Conservation (phyloP, 2,797 vertebrate genomes). For the Scolopax rusticola region DNA sequence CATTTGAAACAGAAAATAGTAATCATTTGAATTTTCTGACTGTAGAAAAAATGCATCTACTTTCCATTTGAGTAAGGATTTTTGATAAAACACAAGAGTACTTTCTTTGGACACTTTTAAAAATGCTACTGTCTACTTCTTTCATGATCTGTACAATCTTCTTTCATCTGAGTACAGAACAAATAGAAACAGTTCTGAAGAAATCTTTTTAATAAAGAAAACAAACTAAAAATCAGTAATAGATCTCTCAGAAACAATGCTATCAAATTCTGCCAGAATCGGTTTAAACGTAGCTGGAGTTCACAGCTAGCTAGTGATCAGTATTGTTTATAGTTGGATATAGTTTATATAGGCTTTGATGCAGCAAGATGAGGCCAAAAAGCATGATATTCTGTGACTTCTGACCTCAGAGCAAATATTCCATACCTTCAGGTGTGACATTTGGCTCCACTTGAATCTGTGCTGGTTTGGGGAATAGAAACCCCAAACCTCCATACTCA, state of each 20-base stretch:
- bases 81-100: background rate
- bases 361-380: background rate
- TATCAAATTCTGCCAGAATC: background rate
- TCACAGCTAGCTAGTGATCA: background rate
- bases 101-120: background rate
- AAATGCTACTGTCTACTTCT: background rate
- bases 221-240: background rate
- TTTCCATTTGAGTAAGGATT: background rate
- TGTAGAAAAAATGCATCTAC: background rate
- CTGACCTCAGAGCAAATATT: background rate
- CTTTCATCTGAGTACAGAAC: background rate
- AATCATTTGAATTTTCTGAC: background rate
- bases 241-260: background rate
- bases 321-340: background rate
- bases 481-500: background rate
- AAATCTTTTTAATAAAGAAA: background rate
- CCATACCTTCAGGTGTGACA: accelerated
- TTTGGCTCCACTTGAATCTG: background rate
- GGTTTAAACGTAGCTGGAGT: background rate
- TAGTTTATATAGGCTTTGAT: background rate
- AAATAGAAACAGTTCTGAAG: background rate
- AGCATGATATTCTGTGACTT: background rate
- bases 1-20: background rate
- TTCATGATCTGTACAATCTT: background rate
- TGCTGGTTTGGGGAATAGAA: background rate